phyloP scores from a whole-genome alignment of 2,113 vertebrate species.

The Pterocles burchelli region DNA sequence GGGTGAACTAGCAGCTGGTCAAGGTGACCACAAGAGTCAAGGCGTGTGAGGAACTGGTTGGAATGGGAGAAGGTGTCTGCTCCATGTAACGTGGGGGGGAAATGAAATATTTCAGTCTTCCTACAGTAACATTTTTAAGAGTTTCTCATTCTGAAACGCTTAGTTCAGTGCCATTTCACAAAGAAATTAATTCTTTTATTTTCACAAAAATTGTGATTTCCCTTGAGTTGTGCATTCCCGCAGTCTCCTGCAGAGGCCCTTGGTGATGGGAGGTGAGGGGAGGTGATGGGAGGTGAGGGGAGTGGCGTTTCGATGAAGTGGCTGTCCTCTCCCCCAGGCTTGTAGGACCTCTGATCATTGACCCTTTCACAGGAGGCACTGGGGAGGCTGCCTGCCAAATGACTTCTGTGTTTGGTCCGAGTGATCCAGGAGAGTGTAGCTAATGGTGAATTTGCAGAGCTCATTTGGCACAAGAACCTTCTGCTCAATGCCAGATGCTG shows the following conservation, averaged over 20 bases:
- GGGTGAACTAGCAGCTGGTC: neutral
- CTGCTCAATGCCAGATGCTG: accelerated
- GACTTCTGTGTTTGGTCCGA: neutral
- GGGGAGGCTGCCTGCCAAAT: neutral
- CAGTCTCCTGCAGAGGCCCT: neutral
- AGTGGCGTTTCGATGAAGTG: neutral
- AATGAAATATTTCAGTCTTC: neutral
- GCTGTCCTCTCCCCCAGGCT: neutral
- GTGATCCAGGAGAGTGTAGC: neutral
- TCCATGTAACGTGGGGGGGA: accelerated
- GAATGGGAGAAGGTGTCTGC: neutral
- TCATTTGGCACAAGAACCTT: neutral
- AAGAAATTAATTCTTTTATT: neutral
- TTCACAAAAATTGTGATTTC: neutral
- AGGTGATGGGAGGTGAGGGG: too few relatives aligned
- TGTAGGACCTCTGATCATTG: neutral
- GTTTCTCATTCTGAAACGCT: neutral
- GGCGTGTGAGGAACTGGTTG: neutral
- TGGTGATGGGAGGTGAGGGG: too few relatives aligned
- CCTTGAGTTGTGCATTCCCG: neutral
- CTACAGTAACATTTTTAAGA: neutral
- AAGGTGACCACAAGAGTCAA: neutral
- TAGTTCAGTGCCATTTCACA: neutral
- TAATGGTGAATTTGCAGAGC: neutral
- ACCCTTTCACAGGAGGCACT: neutral